phyloP scores from a whole-genome alignment of 2,888 invertebrate species.

The Drosophila demipolita region DNA sequence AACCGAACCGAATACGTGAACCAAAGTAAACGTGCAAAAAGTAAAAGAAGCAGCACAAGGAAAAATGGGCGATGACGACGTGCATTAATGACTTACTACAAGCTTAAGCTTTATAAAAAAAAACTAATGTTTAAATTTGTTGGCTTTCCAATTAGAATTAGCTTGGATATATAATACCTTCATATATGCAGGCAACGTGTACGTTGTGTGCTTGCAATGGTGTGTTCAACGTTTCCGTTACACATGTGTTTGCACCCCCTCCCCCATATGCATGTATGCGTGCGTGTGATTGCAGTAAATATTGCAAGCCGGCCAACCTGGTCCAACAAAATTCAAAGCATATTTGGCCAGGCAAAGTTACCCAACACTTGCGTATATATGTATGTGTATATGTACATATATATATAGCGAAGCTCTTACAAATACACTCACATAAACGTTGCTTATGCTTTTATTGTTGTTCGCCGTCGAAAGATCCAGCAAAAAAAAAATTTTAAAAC shows the following conservation, averaged over 20 bases:
- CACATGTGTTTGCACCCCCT: conserved; percentile 32
- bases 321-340: conserved; percentile 39
- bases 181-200: conserved; percentile 62
- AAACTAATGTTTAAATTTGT: conserved; percentile 54
- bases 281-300: conserved; percentile 30
- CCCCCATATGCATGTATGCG: conserved; percentile 13
- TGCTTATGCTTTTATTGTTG: conserved; percentile 36
- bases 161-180: conserved; percentile 16
- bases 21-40: conserved; percentile 75
- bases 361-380: conserved; percentile 63
- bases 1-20: conserved; percentile 57
- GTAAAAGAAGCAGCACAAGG: conserved; percentile 35
- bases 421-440: conserved; percentile 28
- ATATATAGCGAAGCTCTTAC: conserved; percentile 36
- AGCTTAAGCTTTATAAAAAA: conserved; percentile 32
- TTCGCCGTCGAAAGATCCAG: conserved; percentile 77
- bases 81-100: conserved; percentile 63
- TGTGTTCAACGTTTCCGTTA: conserved; percentile 62
- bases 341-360: conserved; percentile 58
- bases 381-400: conserved; percentile 22
- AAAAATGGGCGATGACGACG: conserved; percentile 74
- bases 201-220: conserved; percentile 38
- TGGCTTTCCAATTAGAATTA: conserved; percentile 47
- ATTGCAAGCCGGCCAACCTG: conserved; percentile 72
- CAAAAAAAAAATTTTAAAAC: conserved; percentile 64